A percentile compares a stretch with the other conserved stretches of the same genome.
Evolutionary conservation across 2,113 vertebrate genomes (phyloP).

Genomic region (Orycteropus afer): DNA sequence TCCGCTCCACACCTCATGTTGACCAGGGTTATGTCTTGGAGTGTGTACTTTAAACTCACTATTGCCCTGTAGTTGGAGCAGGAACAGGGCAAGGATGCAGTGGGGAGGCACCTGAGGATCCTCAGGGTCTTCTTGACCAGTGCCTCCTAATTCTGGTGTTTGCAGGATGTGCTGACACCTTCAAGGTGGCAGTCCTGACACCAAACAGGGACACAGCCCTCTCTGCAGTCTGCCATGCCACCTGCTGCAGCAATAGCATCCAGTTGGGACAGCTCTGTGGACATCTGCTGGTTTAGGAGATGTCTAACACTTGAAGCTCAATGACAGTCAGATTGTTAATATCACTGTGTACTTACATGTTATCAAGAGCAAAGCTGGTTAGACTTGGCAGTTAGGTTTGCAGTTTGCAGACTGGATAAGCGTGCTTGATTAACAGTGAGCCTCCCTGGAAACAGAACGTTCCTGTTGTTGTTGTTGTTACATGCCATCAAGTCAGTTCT

Average conservation of each 20-base stretch:
- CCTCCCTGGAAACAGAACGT: not conserved
- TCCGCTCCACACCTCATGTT: not conserved
- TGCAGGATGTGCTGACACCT: no score
- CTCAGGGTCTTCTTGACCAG: not conserved
- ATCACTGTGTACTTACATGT: not conserved
- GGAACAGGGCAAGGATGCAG: rapidly evolving
- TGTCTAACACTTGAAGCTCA: not conserved
- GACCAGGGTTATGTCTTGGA: not conserved
- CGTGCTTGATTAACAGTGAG: rapidly evolving
- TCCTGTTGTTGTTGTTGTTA: no score
- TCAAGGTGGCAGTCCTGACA: no score
- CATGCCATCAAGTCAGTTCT: no score
- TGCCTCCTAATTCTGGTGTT: not conserved
- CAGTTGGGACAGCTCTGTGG: not conserved
- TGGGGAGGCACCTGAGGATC: rapidly evolving
- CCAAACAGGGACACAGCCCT: rapidly evolving
- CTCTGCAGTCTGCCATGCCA: not conserved
- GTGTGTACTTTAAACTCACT: rapidly evolving
- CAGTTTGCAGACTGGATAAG: no score
- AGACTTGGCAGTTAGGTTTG: not conserved
- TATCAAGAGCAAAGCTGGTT: not conserved
- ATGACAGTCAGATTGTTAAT: not conserved
- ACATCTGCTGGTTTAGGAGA: not conserved
- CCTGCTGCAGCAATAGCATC: not conserved
- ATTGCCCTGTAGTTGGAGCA: not conserved